A percentile compares a stretch with the other conserved stretches of the same genome.
Evolutionary conservation across 2,797 vertebrate genomes (phyloP).

Genomic region (Hemibagrus guttatus): DNA sequence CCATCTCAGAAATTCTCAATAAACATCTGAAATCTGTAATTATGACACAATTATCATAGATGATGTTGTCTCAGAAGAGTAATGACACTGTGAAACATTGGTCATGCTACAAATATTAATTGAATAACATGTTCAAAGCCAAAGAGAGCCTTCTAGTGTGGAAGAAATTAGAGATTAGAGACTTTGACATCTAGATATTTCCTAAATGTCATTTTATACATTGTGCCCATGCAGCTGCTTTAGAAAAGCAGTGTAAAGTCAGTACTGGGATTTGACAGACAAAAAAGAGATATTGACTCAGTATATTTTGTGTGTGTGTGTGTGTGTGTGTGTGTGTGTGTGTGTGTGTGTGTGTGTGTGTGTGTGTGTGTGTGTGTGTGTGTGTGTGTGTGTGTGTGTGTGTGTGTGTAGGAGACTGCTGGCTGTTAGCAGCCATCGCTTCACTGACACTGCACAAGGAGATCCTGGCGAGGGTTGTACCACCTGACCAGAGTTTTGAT

Average conservation of each 20-base stretch:
- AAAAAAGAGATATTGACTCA: not conserved
- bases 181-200: not conserved
- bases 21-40: not conserved
- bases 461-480: constrained; percentile 69
- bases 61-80: not conserved
- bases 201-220: not conserved
- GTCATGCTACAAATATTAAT: not conserved
- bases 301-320: not conserved
- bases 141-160: not conserved
- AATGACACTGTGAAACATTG: not conserved
- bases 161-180: not conserved
- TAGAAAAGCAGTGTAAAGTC: not conserved
- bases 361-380: not conserved
- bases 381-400: not conserved
- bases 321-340: constrained; percentile 2
- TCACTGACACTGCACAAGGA: constrained; percentile 77
- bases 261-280: not conserved
- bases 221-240: not conserved
- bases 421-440: constrained; percentile 80
- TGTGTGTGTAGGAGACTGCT: constrained; percentile 75
- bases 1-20: not conserved
- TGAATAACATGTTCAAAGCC: not conserved
- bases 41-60: not conserved
- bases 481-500: constrained; percentile 73
- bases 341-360: not conserved